Percentiles rank a stretch among this genome's conserved stretches.
Conservation (phyloP, 2,888 invertebrate genomes). For the Drosophila barbarae region DNA sequence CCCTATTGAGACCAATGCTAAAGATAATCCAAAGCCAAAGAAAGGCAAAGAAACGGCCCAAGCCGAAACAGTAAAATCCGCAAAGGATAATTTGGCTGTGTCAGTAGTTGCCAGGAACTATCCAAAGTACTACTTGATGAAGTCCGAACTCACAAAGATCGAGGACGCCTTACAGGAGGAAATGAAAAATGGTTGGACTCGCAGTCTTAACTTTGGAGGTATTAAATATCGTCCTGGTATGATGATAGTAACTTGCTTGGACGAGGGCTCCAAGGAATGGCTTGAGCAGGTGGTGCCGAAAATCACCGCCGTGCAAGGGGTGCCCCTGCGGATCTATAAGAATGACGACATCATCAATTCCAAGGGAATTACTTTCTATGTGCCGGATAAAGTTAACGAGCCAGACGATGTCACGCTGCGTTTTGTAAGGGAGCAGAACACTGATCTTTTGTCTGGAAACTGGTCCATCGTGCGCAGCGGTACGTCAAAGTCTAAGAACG, state of each 20-base stretch:
- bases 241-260: slow-evolving; percentile 1
- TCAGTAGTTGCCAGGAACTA: background rate
- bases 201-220: slow-evolving; percentile 11
- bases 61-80: background rate
- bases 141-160: background rate
- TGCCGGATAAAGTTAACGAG: background rate
- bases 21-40: background rate
- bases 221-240: slow-evolving; percentile 3
- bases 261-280: slow-evolving; percentile 10
- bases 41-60: background rate
- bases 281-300: slow-evolving; percentile 3
- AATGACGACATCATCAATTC: background rate
- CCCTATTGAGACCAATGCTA: background rate
- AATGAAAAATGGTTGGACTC: slow-evolving; percentile 14
- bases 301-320: background rate
- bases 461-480: background rate
- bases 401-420: background rate
- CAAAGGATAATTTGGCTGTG: background rate
- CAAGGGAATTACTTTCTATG: background rate
- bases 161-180: slow-evolving; percentile 4
- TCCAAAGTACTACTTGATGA: background rate
- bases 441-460: slow-evolving; percentile 1
- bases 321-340: background rate
- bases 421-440: slow-evolving; percentile 6
- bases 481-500: background rate